Conservation (phyloP, 2,888 invertebrate genomes). For the Archaeoteleia sp. region DNA sequence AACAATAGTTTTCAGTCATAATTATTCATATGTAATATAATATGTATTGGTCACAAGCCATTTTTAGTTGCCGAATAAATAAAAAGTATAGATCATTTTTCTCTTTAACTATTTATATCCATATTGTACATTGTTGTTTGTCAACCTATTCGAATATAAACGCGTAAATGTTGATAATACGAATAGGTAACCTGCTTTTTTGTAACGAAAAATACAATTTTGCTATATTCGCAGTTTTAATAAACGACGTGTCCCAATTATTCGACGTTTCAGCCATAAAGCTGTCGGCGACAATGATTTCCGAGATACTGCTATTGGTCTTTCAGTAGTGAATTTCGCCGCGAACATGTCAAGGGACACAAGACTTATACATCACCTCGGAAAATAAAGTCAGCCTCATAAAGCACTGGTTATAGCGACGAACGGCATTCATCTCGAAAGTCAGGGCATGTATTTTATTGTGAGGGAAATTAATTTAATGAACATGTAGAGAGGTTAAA, state of each 20-base stretch:
- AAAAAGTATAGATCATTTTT: too few species aligned
- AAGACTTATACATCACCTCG: slow-evolving; percentile 16
- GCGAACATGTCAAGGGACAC: slow-evolving; percentile 2
- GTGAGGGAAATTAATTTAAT: slow-evolving; percentile 11
- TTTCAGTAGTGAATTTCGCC: slow-evolving; percentile 3
- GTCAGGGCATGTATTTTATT: slow-evolving; percentile 10
- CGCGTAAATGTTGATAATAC: too few species aligned
- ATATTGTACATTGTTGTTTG: too few species aligned
- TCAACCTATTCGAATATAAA: too few species aligned
- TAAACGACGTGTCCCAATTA: slow-evolving; percentile 19
- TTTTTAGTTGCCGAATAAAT: too few species aligned
- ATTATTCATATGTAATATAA: too few species aligned
- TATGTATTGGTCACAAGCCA: too few species aligned
- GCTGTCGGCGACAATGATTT: slow-evolving; percentile 14
- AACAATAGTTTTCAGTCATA: too few species aligned
- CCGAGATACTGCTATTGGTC: slow-evolving; percentile 11
- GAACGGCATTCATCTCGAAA: slow-evolving; percentile 19
- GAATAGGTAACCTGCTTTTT: too few species aligned
- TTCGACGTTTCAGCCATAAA: slow-evolving; percentile 6
- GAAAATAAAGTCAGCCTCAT: slow-evolving; percentile 27
- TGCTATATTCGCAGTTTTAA: neutral
- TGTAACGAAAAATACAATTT: too few species aligned
- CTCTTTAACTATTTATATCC: too few species aligned
- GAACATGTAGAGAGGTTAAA: neutral
- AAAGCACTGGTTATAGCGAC: slow-evolving; percentile 18